Base-by-base conservation (phyloP, 30 jellyfish, hydroid and myxozoan species). In the Pelagia noctiluca region DNA sequence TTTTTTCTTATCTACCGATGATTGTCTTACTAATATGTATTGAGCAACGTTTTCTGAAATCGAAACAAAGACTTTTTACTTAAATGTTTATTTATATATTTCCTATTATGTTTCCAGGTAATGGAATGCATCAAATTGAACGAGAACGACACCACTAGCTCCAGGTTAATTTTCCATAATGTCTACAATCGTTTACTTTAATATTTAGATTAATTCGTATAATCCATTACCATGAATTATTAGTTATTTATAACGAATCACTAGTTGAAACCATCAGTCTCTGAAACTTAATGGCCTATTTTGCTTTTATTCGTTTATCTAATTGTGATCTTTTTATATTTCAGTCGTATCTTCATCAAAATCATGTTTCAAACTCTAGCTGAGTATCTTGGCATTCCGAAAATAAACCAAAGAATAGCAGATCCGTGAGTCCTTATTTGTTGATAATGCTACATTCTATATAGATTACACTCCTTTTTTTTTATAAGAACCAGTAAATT, bases 91-190 rank as follows among this genome's bases (percentile, higher is more conserved):
- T n/a, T 35, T 26, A 16, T 47, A 32, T 1, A 21, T 26, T 28
- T 18, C 35, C 50, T 22, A 36, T 30, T 68, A 33, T 54, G 31
- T 24, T 71, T 52, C 5, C 23, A 94, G 99, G 97, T 94, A 29
- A 78, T 95, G 87, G 95, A 83, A 32, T 80, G 97, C 80, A 89
- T 95, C 4, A 64, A 83, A 21, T 50, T 95, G 66, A 95, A 89
- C 37, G 99, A 95, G 86, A 98, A 95, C 18, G 99, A 95, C 24
- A 95, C 99, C 1, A 95, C 99, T 0, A 95, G 99, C 71, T 95
- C 99, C 25, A 95, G 99, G 99, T 93, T 35, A 5, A 66, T 5
- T 31, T 36, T 12, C 18, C 0, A 30, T 32, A 63, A 54, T 28
- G 4, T 77, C 36, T 60, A 25, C n/a, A 66, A 25, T 53, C 26